Evolutionary conservation across 2,113 vertebrate genomes (phyloP).

Genomic region (Melospiza melodia): DNA sequence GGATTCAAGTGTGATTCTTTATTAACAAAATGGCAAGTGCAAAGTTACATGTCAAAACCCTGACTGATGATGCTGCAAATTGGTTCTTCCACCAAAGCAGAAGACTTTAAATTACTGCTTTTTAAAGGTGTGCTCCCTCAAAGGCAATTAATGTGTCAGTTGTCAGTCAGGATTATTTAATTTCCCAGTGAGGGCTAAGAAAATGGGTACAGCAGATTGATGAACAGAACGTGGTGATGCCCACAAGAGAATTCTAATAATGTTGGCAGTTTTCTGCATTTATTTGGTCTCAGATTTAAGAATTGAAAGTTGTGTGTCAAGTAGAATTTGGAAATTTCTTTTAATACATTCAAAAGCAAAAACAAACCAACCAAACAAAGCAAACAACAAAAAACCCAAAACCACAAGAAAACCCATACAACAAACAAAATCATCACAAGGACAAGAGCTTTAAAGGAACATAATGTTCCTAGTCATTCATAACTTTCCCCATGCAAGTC

Average conservation of each 20-base stretch:
- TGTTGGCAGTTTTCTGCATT: not conserved
- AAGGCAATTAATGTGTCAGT: constrained; percentile 64
- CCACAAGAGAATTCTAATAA: not conserved
- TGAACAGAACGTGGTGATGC: not conserved
- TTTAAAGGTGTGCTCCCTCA: constrained; percentile 65
- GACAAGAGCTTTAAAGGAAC: not conserved
- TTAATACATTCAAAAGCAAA: not conserved
- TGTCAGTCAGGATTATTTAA: constrained; percentile 71
- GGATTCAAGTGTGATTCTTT: constrained; percentile 60
- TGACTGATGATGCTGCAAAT: constrained; percentile 67
- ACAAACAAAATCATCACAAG: not conserved
- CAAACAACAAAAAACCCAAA: not conserved
- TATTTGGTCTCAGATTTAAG: not conserved
- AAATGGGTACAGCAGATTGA: constrained; percentile 35
- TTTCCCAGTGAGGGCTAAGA: constrained; percentile 35
- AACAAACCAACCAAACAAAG: not conserved
- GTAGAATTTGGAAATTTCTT: not conserved
- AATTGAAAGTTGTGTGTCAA: not conserved
- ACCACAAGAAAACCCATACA: not conserved
- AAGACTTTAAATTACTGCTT: constrained; percentile 63
- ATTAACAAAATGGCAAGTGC: constrained; percentile 63
- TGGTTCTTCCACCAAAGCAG: constrained; percentile 52
- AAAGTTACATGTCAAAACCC: constrained; percentile 61
- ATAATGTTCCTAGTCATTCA: not conserved
- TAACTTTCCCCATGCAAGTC: not conserved